A percentile compares a stretch with the other conserved stretches of the same genome.
Evolutionary conservation across 2,797 vertebrate species (phyloP).

Genomic region (Petrocephalus sullivani): DNA sequence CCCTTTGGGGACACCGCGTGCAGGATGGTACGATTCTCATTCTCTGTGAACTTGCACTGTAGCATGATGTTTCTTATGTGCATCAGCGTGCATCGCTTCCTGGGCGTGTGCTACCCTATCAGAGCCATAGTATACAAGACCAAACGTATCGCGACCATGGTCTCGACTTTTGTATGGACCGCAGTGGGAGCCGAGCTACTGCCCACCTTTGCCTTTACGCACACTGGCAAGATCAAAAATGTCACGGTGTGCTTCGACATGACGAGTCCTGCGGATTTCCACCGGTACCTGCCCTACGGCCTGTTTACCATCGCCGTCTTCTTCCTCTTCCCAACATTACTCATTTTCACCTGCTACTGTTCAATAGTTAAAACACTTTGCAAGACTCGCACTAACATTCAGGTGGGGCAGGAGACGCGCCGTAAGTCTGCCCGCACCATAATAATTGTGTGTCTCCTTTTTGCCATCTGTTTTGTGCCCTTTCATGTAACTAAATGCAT

Average conservation of each 20-base stretch:
- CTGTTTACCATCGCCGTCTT: constrained; percentile 37
- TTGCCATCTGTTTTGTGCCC: constrained; percentile 50
- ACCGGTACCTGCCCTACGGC: constrained; percentile 43
- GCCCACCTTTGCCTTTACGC: constrained; percentile 48
- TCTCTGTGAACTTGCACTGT: constrained; percentile 53
- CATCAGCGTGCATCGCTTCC: constrained; percentile 53
- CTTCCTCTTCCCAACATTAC: constrained; percentile 49
- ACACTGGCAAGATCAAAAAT: constrained; percentile 37
- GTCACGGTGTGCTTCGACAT: constrained; percentile 49
- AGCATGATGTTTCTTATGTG: constrained; percentile 56
- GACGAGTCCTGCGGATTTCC: constrained; percentile 37
- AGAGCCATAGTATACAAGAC: constrained; percentile 41
- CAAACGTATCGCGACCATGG: constrained; percentile 17
- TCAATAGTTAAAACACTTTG: constrained; percentile 47
- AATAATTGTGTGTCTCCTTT: constrained; percentile 40
- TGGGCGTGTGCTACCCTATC: constrained; percentile 51
- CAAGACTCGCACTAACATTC: background rate
- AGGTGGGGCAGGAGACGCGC: background rate
- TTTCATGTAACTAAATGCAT: constrained; percentile 45
- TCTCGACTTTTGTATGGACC: constrained; percentile 33
- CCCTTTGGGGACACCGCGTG: constrained; percentile 50
- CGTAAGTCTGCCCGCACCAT: constrained; percentile 47
- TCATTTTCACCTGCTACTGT: constrained; percentile 45
- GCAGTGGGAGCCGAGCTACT: constrained; percentile 43
- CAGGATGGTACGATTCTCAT: constrained; percentile 48